Evolutionary conservation across 23 tunicate species (phyloP).

Genomic region (Oikopleura vanhoeffeni): DNA sequence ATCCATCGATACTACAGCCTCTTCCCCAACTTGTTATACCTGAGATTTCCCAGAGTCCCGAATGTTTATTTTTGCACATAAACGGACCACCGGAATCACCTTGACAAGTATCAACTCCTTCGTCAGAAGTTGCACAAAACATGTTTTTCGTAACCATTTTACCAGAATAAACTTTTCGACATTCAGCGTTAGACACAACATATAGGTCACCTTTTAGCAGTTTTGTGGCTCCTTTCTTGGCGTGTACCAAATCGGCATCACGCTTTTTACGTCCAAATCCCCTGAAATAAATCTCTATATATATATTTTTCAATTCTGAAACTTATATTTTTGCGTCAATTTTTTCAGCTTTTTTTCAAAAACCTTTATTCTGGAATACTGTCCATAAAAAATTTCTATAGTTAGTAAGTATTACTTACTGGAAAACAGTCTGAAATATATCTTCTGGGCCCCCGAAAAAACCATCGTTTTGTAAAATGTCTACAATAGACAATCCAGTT

Average conservation of each 20-base stretch:
- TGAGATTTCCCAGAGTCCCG: neutral
- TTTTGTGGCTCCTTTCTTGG: neutral
- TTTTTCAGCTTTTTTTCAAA: neutral
- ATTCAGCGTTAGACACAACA: neutral
- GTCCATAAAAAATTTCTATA: too few species aligned
- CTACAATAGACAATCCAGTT: neutral
- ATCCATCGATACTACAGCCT: neutral
- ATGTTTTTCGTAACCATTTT: neutral
- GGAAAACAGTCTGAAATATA: too few species aligned
- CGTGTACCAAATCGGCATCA: too few species aligned
- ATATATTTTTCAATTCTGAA: neutral
- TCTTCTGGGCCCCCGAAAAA: too few species aligned
- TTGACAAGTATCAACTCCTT: constrained; percentile 4
- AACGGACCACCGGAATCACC: constrained; percentile 12
- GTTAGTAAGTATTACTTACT: too few species aligned
- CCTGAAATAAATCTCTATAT: too few species aligned
- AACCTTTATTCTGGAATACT: too few species aligned
- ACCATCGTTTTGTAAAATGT: too few species aligned
- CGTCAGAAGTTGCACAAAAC: neutral
- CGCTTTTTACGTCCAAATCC: too few species aligned
- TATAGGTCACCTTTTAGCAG: neutral
- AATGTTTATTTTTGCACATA: neutral
- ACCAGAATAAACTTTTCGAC: neutral
- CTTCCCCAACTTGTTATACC: constrained; percentile 6
- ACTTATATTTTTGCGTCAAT: neutral